Evolutionary conservation across 1,140 invertebrate species (phyloP).

Genomic region (Triops longicaudatus): DNA sequence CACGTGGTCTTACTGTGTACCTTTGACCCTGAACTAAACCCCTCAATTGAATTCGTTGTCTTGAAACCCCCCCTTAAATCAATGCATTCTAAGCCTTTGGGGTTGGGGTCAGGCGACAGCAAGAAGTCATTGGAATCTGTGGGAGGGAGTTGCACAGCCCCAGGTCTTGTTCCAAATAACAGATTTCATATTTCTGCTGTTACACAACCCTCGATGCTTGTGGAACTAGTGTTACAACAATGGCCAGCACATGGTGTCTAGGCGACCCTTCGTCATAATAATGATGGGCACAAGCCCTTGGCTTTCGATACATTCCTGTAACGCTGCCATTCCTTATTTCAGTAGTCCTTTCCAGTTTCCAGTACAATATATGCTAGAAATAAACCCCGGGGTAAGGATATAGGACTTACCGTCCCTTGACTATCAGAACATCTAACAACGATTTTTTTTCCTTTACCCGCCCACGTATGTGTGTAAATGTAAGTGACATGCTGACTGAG

Average conservation of each 20-base stretch:
- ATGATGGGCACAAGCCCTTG: background rate
- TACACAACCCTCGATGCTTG: background rate
- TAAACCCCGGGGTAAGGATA: background rate
- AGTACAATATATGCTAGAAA: no score
- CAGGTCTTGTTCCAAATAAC: background rate
- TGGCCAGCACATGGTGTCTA: slow-evolving; percentile 6
- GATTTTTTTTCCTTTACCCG: background rate
- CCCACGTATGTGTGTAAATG: background rate
- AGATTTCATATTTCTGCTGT: background rate
- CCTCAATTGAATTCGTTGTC: background rate
- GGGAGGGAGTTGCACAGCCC: background rate
- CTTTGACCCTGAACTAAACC: background rate
- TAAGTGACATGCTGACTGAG: background rate
- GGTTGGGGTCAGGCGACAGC: background rate
- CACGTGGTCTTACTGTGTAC: background rate
- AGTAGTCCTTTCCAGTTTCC: no score
- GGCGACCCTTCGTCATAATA: slow-evolving; percentile 1
- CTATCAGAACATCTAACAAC: background rate
- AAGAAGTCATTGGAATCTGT: background rate
- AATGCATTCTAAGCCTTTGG: background rate
- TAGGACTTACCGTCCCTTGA: background rate
- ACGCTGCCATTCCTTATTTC: no score
- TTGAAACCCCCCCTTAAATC: background rate
- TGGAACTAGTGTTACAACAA: background rate
- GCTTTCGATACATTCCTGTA: background rate